Evolutionary conservation across 2,888 invertebrate genomes (phyloP).

Genomic region (Oscheius onirici): DNA sequence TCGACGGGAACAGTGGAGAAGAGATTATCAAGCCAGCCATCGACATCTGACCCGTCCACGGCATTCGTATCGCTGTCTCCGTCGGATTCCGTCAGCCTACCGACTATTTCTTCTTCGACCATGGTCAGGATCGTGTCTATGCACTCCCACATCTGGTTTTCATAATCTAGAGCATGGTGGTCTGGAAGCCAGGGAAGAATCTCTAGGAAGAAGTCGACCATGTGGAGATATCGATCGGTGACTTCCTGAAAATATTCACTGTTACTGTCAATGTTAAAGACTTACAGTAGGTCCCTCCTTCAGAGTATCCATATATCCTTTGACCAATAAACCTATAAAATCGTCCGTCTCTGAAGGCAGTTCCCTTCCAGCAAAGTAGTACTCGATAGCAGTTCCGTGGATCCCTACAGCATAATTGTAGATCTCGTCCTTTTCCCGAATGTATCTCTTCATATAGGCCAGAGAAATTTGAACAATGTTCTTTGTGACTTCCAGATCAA

Average conservation of each 20-base stretch:
- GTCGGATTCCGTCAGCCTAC: not conserved
- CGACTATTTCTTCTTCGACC: conserved; percentile 2
- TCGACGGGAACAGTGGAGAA: conserved; percentile 10
- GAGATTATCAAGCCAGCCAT: conserved; percentile 17
- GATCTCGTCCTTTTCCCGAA: not conserved
- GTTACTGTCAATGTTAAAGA: not conserved
- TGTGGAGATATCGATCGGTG: not conserved
- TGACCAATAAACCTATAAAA: conserved; percentile 2
- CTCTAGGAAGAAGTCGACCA: conserved; percentile 9
- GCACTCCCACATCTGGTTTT: conserved; percentile 6
- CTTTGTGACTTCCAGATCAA: not conserved
- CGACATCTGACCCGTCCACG: not conserved
- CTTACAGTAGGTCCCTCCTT: conserved; percentile 8
- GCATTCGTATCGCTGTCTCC: not conserved
- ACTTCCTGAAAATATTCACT: conserved; percentile 1
- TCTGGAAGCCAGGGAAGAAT: conserved; percentile 4
- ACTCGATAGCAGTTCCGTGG: not conserved
- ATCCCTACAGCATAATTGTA: not conserved
- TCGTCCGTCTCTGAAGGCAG: not conserved
- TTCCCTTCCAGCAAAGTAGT: conserved; percentile 7
- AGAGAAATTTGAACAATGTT: not conserved
- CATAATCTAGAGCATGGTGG: not conserved
- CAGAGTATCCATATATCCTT: conserved; percentile 8
- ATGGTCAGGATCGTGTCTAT: conserved; percentile 5
- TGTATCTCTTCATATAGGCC: conserved; percentile 7